Conservation (phyloP, 2,888 invertebrate genomes). For the Polia nebulosa region DNA sequence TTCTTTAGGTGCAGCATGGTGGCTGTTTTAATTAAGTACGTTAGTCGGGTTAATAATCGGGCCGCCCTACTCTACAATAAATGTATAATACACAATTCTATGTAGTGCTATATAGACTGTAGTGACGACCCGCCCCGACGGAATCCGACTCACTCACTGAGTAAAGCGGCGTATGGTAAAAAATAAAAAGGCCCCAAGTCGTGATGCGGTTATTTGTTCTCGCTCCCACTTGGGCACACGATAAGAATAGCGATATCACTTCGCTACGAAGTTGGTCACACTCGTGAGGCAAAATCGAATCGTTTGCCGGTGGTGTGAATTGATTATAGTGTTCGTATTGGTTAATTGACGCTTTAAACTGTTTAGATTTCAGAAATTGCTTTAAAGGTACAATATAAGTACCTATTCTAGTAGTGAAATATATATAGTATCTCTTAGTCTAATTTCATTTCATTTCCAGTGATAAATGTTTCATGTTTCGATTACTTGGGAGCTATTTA, state of each 20-base stretch:
- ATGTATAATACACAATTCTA: slow-evolving; percentile 81
- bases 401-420: too few species aligned
- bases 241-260: slow-evolving; percentile 63
- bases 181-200: slow-evolving; percentile 77
- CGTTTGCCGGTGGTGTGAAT: slow-evolving; percentile 35
- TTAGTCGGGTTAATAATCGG: slow-evolving; percentile 84
- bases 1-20: slow-evolving; percentile 94
- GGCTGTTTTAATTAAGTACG: slow-evolving; percentile 82
- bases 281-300: slow-evolving; percentile 44
- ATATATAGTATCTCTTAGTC: too few species aligned
- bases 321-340: slow-evolving; percentile 19
- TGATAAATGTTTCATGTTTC: not conserved
- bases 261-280: slow-evolving; percentile 63
- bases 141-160: slow-evolving; percentile 85
- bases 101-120: slow-evolving; percentile 77
- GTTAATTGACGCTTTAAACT: not conserved
- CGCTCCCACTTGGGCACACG: slow-evolving; percentile 65
- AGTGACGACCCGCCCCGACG: slow-evolving; percentile 90
- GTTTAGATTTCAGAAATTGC: not conserved
- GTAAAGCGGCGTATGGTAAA: slow-evolving; percentile 77
- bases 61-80: slow-evolving; percentile 85
- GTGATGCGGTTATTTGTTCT: slow-evolving; percentile 76
- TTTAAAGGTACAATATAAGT: not conserved
- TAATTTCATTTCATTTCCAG: too few species aligned
- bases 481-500: not conserved